Base-by-base conservation (phyloP, 2,797 vertebrate genomes). In the Silurus aristotelis region DNA sequence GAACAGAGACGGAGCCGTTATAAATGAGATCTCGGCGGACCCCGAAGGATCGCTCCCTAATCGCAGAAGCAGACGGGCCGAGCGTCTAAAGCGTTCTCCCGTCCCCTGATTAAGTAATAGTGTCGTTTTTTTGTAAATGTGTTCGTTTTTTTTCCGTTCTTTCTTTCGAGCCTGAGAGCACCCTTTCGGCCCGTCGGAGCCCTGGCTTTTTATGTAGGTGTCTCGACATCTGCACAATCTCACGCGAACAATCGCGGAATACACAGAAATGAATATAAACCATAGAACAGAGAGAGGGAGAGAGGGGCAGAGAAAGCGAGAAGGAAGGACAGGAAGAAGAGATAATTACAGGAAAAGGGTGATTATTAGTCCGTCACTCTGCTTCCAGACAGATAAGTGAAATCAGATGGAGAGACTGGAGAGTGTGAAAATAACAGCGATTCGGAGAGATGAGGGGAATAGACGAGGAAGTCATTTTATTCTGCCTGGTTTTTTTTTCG, bases 221-320 rank as follows among this genome's bases (percentile, higher is more conserved):
- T 83, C 75, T 55, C 46, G 46, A 83, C 85, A 86, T 86, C 81
- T 86, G 85, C 85, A 82, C 75, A 83, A 82, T 83, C 85, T 79
- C 85, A 90, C 90, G 90, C 90, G 13, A 15, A 73, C 58, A 67
- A 10, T 52, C 48, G 58, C 25, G 82, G 71, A 71, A 80, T 31
- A 84, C 75, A 27, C 68, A 22, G 66, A 71, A 77, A 85, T 31
- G 48, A 79, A 85, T 86, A 83, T 82, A 73, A 73, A 80, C 86
- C 80, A 56, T 78, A 66, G 79, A 52, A 80, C 56, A 92, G 92
- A 92, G 91, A 90, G 60, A 82, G 86, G 83, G 80, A 80, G 86
- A 86, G 90, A 88, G 87, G 87, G 90, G 90, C 90, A 87, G 89
- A 93, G 89, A 87, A 87, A 88, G 5, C 76, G 91, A 77, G 83